Base-by-base conservation (phyloP, 2,113 vertebrate genomes). In the Hippoglossus stenolepis region DNA sequence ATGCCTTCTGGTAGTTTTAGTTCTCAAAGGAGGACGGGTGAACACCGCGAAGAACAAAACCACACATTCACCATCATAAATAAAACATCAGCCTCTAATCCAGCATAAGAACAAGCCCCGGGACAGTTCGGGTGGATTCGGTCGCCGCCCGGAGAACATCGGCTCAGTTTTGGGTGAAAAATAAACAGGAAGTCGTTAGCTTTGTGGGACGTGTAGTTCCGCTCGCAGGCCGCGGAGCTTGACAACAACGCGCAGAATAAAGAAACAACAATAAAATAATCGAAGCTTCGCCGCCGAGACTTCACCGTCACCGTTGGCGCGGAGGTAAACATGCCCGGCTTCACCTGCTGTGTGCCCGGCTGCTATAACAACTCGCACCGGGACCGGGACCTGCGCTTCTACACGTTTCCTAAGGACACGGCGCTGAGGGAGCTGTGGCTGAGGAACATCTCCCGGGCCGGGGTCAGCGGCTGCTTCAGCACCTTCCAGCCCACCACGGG, bases 301-400 rank as follows among this genome's bases (percentile, higher is more conserved):
- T 18, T 66, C 11, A 24, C 51, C 57, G 61, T 49, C 8, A 14
- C 60, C 51, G 43, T 31, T 17, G 61, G 43, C 2, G 66, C 67
- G 26, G 35, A 61, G 15, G 60, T 21, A 64, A 93, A 70, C 67
- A 95, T 95, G 94, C 94, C 94, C 57, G 94, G 94, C 73, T 95
- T 95, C 78, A 95, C 94, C 5, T 95, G 94, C 85, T 95, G 94
- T 78, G 94, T 95, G 11, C 94, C 94, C n/a, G 94, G 94, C 84
- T 98, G 97, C 94, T 98, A 98, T 93, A 98, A 96, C 92, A 98
- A 98, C 92, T 99, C 97, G 61, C 97, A 99, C 80, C 95, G 97
- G 81, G 97, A 99, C 93, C 96, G 97, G 90, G 96, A 97, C 72
- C 94, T 99, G 88, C 96, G 97, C 80, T 99, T 99, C 92, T 99